Evolutionary conservation across 2,113 vertebrate species (phyloP), one percentile per base, ranked within the genome.

Genomic region (Zosterops hypoxanthus): DNA sequence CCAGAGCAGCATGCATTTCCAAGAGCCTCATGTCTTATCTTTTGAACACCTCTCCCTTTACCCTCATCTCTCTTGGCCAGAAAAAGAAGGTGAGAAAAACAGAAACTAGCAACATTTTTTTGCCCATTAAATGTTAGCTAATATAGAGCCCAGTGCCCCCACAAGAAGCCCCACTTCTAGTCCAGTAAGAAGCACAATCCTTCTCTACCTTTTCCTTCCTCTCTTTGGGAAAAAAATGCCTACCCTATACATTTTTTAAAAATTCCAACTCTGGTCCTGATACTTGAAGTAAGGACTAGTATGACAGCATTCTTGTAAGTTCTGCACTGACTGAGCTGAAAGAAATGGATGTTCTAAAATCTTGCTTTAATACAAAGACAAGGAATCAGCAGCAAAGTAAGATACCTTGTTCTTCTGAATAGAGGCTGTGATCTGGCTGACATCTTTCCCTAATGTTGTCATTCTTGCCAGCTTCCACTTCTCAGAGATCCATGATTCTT

Each of bases 351-450:
- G 5, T n/a, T 70, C 31, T 83, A 70, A 94, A 86, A 39, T 42
- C 28, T 63, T 53, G 3, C 26, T 85, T 14, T 56, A 63, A 50
- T 31, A n/a, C 24, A 52, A 34, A 88, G 41, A 69, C 28, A 39
- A 87, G 41, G 15, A 39, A 77, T 20, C 4, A 25, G 26, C 34
- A 83, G 28, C 46, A 49, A 64, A 86, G 22, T 23, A 73, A 20
- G 28, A 60, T 94, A 99, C 99, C 99, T 99, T 99, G 92, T 99
- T 98, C 61, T 98, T 99, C 90, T 98, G 98, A 75, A 98, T 97
- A 26, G 98, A 96, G 34, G 95, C 89, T 85, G 97, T 82, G 88
- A 98, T 98, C 91, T 99, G 98, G 94, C 64, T 97, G 82, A 98
- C 96, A 90, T 99, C 98, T 63, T 95, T 96, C 39, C 98, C 98